Evolutionary conservation across 1,140 invertebrate species (phyloP).

Genomic region (Lepidotrigona ventralis): DNA sequence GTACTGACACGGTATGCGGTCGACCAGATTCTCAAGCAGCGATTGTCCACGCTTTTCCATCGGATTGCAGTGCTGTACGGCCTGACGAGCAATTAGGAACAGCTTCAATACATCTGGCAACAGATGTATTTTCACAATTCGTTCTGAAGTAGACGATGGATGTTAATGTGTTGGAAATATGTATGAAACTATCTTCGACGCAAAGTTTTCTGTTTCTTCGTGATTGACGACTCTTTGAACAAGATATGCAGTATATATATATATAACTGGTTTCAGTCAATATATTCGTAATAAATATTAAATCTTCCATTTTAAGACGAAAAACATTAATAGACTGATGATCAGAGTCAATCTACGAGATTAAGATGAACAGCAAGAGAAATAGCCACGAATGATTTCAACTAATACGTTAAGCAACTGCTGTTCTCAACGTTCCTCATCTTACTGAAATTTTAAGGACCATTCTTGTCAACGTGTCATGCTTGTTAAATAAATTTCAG

Average conservation of each 20-base stretch:
- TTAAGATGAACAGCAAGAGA: background rate
- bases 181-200: background rate
- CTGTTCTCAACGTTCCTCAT: background rate
- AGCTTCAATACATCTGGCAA: slow-evolving; percentile 46
- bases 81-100: slow-evolving; percentile 76
- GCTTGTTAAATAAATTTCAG: background rate
- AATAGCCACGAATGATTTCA: background rate
- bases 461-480: background rate
- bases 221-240: background rate
- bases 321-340: background rate
- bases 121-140: slow-evolving; percentile 38
- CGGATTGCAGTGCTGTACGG: slow-evolving; percentile 83
- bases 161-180: background rate
- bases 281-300: background rate
- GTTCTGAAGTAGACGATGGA: background rate
- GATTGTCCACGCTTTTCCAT: slow-evolving; percentile 83
- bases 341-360: slow-evolving; percentile 11
- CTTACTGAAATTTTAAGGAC: background rate
- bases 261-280: slow-evolving; percentile 2
- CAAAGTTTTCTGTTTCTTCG: too few relatives aligned
- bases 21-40: slow-evolving; percentile 82
- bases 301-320: background rate
- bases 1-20: slow-evolving; percentile 83
- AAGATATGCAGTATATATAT: background rate
- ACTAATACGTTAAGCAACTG: background rate